Evolutionary conservation across 2,888 invertebrate species (phyloP), one percentile per base, ranked within the genome.

Genomic region (Nemapogon koenigi): DNA sequence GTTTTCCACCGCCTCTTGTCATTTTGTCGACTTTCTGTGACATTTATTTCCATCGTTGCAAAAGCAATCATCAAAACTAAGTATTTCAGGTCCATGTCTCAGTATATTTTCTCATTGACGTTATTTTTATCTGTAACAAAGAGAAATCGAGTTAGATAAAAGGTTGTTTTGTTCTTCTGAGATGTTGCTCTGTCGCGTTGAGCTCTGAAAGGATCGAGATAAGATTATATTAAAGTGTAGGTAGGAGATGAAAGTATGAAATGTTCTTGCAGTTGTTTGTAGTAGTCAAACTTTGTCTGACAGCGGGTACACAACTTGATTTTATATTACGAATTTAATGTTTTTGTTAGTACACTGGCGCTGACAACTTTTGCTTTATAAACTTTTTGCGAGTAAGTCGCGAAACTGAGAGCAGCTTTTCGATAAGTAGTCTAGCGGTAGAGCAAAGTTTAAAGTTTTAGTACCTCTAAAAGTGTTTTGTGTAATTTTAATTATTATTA

Each of bases 1-100:
- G 59, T 70, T 48, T 76, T 78, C 69, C 72, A 75, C 53, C 76
- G 57, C 38, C 73, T 60, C 57, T 75, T 75, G 47, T 78, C 76
- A 48, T 59, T 75, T 45, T 75, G 76, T 49, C 76, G 61, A 44
- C 75, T 73, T 48, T 75, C 76, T 2, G 73, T 75, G 41, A 73
- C 62, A 50, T 75, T 75, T 55, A 78, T 75, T 62, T 75, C 70
- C 37, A 75, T 64, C 16, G 66, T 73, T 41, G 75, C 64, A 48
- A 75, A 70, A 38, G 73, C 71, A 51, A 76, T 72, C 68, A 75
- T 71, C 53, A 78, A 59, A 52, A 78, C 69, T 45, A 75, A 55
- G 55, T 71, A 73, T 57, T 72, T 76, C 50, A 71, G 68, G 56
- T 65, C 70, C 76, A 78, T 78, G 16, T 33, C 19, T 33, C 10